These are phyloP conservation scores for Scaeva pyrastri DNA, from an alignment of 2,888 invertebrate species.

Conservation along the genomic window DNA sequence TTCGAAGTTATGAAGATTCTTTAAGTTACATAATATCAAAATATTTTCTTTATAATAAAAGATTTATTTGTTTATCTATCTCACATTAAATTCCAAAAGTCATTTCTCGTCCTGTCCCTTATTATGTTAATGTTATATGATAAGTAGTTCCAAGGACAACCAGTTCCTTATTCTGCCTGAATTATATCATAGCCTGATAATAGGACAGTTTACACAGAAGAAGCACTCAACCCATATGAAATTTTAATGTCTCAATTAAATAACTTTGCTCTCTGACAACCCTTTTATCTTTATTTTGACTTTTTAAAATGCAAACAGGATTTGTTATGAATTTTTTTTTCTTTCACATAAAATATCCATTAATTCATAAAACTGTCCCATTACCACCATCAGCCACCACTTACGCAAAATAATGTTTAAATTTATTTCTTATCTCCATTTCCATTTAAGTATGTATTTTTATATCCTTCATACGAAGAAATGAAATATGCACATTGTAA, in stretches of 20 bases:
- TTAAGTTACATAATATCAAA: too few species aligned
- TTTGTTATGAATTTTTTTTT: not conserved
- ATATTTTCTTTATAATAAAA: too few species aligned
- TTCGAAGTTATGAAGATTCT: too few species aligned
- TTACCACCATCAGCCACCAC: not conserved
- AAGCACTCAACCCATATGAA: too few species aligned
- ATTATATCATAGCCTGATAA: too few species aligned
- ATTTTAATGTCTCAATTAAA: not conserved
- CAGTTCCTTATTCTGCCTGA: too few species aligned
- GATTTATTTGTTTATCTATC: too few species aligned
- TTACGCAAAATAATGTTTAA: constrained; percentile 27
- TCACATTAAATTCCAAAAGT: too few species aligned
- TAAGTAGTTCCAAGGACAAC: too few species aligned
- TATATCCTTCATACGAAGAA: constrained; percentile 46
- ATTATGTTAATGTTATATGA: too few species aligned
- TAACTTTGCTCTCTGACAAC: not conserved
- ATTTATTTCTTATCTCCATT: constrained; percentile 47
- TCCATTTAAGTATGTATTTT: constrained; percentile 6
- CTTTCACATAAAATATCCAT: constrained; percentile 14
- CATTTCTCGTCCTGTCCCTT: too few species aligned
- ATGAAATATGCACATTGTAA: constrained; percentile 56
- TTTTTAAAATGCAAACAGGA: not conserved
- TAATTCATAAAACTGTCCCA: constrained; percentile 29
- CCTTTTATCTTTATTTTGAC: not conserved
- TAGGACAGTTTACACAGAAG: too few species aligned